phyloP scores from a whole-genome alignment of 2,113 vertebrate genomes.

The Catharus bicknelli region DNA sequence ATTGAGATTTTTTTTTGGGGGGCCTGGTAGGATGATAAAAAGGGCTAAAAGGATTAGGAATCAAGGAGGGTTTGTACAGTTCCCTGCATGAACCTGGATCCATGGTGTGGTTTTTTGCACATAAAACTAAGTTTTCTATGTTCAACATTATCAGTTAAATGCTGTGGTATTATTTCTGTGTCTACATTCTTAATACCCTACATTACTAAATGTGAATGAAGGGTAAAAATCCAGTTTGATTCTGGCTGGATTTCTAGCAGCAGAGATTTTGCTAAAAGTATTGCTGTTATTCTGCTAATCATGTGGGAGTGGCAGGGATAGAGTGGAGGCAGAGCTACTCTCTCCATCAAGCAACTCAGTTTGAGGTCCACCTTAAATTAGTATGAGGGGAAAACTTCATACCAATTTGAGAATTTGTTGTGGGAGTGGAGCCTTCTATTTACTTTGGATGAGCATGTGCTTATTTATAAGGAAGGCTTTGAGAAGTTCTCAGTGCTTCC shows the following conservation, averaged over 20 bases:
- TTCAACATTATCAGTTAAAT: not conserved
- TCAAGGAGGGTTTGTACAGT: not conserved
- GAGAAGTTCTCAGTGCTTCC: not conserved
- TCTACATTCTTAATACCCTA: not conserved
- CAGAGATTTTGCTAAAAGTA: not conserved
- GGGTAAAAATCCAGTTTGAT: not conserved
- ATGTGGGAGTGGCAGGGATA: not conserved
- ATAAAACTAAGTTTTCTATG: not conserved
- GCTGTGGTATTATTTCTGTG: not conserved
- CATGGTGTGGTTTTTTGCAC: fast-evolving
- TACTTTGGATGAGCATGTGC: not conserved
- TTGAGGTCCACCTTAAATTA: not conserved
- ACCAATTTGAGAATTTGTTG: not conserved
- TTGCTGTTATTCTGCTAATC: not conserved
- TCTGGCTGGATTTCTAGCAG: not conserved
- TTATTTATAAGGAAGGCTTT: not conserved
- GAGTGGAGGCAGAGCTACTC: not conserved
- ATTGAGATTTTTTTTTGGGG: not conserved
- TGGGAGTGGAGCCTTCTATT: not conserved
- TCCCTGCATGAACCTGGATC: not conserved
- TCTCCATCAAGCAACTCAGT: not conserved
- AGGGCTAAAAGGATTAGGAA: not conserved
- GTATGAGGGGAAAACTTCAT: not conserved
- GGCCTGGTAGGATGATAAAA: not conserved
- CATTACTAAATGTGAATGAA: not conserved